Conservation (phyloP, 2,797 vertebrate genomes). For the Trachurus trachurus region DNA sequence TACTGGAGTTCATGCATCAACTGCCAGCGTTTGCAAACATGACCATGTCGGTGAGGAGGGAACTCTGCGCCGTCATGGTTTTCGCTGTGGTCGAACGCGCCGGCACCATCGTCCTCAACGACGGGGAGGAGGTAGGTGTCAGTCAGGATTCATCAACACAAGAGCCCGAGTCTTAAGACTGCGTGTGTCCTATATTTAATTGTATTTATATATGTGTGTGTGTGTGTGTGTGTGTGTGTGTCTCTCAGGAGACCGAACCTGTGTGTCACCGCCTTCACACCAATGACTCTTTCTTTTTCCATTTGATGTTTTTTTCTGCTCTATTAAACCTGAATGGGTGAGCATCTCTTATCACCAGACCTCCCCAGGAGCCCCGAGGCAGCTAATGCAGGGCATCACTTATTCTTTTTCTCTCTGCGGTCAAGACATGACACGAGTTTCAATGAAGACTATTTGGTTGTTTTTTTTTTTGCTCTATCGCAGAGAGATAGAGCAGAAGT, state of each 20-base stretch:
- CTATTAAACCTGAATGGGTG: conserved; percentile 78
- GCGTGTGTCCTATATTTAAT: conserved; percentile 19
- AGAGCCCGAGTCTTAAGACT: conserved; percentile 25
- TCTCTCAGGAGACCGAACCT: conserved; percentile 38
- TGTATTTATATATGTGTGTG: conserved; percentile 25
- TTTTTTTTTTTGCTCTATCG: neutral
- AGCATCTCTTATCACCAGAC: conserved; percentile 41
- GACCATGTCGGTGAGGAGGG: conserved; percentile 99
- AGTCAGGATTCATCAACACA: conserved; percentile 29
- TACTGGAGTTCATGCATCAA: conserved; percentile 99
- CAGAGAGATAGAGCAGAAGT: conserved; percentile 39
- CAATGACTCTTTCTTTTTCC: conserved; percentile 59
- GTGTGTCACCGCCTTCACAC: conserved; percentile 50
- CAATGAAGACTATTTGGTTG: conserved; percentile 51
- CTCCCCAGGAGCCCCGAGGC: conserved; percentile 55
- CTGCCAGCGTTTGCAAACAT: conserved; percentile 99
- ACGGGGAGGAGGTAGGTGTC: conserved; percentile 95
- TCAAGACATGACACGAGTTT: conserved; percentile 51
- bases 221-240: conserved; percentile 20
- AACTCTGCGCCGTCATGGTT: conserved; percentile 99
- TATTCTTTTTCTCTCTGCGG: conserved; percentile 38
- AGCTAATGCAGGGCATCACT: conserved; percentile 56
- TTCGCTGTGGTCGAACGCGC: conserved; percentile 98
- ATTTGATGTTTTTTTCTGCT: conserved; percentile 77
- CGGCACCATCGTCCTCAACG: conserved; percentile 96